phyloP scores from a whole-genome alignment of 2,797 vertebrate species.

The Myotis myotis region DNA sequence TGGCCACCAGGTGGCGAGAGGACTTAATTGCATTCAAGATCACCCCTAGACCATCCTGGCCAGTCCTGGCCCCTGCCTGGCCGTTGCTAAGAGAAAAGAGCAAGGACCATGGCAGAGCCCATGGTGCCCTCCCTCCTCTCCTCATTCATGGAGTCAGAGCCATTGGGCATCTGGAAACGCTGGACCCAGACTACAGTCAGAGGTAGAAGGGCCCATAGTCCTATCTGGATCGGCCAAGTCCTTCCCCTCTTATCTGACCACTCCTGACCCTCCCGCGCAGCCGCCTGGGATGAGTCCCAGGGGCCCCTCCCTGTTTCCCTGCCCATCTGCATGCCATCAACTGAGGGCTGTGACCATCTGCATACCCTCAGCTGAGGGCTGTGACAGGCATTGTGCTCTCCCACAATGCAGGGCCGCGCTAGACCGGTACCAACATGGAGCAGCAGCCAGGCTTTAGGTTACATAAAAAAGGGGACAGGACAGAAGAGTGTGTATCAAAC shows the following conservation, averaged over 20 bases:
- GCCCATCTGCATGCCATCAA: rapidly evolving
- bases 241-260: too few species aligned
- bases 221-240: too few species aligned
- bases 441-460: too few species aligned
- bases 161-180: background rate
- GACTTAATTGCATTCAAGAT: background rate
- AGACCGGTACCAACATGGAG: rapidly evolving
- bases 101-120: rapidly evolving
- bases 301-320: background rate
- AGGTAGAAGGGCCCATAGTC: background rate
- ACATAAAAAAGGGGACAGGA: too few species aligned
- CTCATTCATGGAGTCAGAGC: background rate
- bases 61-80: rapidly evolving
- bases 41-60: rapidly evolving
- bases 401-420: background rate
- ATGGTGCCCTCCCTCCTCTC: background rate
- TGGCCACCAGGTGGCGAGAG: slow-evolving; percentile 33
- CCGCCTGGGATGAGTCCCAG: background rate
- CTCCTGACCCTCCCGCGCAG: background rate
- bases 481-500: too few species aligned
- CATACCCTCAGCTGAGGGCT: rapidly evolving
- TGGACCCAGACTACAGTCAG: background rate
- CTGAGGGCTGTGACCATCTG: background rate
- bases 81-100: background rate
- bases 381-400: background rate